Evolutionary conservation across 2,797 vertebrate species (phyloP), one percentile per base, ranked within the genome.

Genomic region (Cichlasoma orientale): DNA sequence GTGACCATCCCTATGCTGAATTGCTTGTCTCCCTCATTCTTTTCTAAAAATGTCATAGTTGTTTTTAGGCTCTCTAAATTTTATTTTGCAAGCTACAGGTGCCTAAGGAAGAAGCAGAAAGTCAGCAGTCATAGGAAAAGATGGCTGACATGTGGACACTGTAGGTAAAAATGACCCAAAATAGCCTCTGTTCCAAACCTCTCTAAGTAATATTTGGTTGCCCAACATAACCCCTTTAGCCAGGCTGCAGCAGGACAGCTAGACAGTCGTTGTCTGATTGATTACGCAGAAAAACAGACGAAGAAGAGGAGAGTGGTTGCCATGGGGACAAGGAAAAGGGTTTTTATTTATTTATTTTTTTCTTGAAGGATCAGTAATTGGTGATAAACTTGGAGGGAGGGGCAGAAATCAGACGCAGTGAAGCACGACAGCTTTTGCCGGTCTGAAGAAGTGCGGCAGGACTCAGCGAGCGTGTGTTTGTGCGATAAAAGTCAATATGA

Each of bases 321-420:
- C 88, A 94, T 94, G 88, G 93, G 88, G 77, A 94, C 41, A 12
- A 80, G 56, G 63, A 79, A 78, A 71, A 74, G 18, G 78, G 25
- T 7, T 69, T 75, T 54, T 78, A 36, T 59, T 33, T 33, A 33
- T 69, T 77, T 77, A 58, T 78, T 59, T 57, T 41, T 77, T 47
- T 77, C 36, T 27, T 3, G 6, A 19, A 84, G 82, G 78, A 85
- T 61, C 83, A 90, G 90, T 94, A 93, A 93, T 92, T 90, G 90
- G 84, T 91, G 90, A 92, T 91, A 89, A 90, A 91, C 75, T 84
- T 72, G 57, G 75, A 70, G 84, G 90, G 84, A 84, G 89, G 83
- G 2, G 68, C 8, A 52, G 59, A 73, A 88, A 83, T 86, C 83
- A 84, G 75, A 74, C 5, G n/a, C 82, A 86, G 76, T 3, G 21